phyloP scores from a whole-genome alignment of 2,888 invertebrate genomes.

The Pycnomerus fuliginosus region DNA sequence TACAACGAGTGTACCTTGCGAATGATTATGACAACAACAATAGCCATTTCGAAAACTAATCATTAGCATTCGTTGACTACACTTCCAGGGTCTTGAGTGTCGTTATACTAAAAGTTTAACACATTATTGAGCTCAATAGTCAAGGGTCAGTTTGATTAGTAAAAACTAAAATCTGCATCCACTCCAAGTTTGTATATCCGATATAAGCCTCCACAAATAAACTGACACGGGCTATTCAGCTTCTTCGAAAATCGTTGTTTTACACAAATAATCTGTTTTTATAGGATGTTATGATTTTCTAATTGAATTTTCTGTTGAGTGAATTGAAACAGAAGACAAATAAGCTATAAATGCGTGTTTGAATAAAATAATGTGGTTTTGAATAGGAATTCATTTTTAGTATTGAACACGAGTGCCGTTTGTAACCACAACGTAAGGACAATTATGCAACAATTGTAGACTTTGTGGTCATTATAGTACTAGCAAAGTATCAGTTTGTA shows the following conservation, averaged over 20 bases:
- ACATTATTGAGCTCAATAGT: too few species aligned
- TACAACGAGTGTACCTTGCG: conserved; percentile 37
- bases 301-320: conserved; percentile 5
- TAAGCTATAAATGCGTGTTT: conserved; percentile 3
- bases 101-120: too few species aligned
- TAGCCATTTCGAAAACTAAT: conserved; percentile 18
- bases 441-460: conserved; percentile 18
- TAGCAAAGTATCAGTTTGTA: too few species aligned
- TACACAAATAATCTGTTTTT: conserved; percentile 8
- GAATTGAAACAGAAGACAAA: conserved; percentile 8
- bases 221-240: background rate
- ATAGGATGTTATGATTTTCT: conserved; percentile 11
- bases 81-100: conserved; percentile 18
- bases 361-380: conserved; percentile 10
- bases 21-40: conserved; percentile 42
- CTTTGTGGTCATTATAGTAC: conserved; percentile 14
- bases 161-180: conserved; percentile 16
- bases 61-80: conserved; percentile 18
- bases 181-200: conserved; percentile 5
- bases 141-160: too few species aligned
- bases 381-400: conserved; percentile 6
- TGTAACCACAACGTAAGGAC: conserved; percentile 18
- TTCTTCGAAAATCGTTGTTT: conserved; percentile 14
- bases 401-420: conserved; percentile 16
- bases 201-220: conserved; percentile 5